Evolutionary conservation across 2,797 vertebrate genomes (phyloP), one percentile per base, ranked within the genome.

Genomic region (Clarias fuscus): DNA sequence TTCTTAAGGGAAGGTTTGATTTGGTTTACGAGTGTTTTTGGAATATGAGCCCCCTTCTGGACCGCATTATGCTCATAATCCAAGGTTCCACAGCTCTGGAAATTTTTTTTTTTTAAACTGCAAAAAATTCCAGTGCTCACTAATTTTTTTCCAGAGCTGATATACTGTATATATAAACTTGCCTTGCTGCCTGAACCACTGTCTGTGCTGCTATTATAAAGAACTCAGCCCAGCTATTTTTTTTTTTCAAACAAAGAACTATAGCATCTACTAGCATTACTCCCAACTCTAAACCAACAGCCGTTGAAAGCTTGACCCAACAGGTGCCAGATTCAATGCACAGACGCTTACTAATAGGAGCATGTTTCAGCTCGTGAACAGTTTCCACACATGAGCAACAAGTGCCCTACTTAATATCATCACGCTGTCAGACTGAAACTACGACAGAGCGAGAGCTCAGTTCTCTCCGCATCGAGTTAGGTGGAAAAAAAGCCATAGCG

Each of bases 371-470:
- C 77, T 40, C 30, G 24, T 64, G 30, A 80, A 1, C 8, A 20
- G 43, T 56, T 76, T 18, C 3, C 56, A 37, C 58, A 62, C 10
- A 79, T 62, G 76, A 37, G 20, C 76, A 62, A 43, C 33, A 6
- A 64, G 11, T n/a, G 59, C 7, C 59, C 59, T 22, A 10, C 59
- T 77, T 43, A 24, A 22, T 4, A 64, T 15, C 18, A 14, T 64
- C 59, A 53, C 83, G 24, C 70, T 10, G 58, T 73, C 59, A 75
- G 58, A 30, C 59, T 61, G 72, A 84, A 84, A 76, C 70, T 20
- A 53, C 8, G 27, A 73, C 33, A 14, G 14, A n/a, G 70, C 10
- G 24, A 83, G 15, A 27, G n/a, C 56, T 72, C 58, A 30, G 68
- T 61, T 59, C 61, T 11, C 17, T 58, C 27, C 33, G 2, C 72